Conservation (phyloP, 2,113 vertebrate species). For the Eclectus roratus region DNA sequence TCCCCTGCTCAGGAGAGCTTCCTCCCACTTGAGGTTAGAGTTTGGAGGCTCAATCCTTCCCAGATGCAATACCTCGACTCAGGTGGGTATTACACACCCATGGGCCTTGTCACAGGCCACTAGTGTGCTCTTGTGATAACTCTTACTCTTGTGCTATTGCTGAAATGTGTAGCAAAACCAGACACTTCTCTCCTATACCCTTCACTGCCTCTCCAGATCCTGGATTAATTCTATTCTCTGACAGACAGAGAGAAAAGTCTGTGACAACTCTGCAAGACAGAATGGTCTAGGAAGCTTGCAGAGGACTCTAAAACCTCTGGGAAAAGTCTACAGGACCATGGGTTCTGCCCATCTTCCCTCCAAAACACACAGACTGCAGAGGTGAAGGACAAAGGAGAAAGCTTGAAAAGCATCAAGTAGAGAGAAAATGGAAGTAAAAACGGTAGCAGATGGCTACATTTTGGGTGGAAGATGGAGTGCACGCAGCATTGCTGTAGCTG, state of each 20-base stretch:
- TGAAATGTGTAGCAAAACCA: accelerated
- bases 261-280: not conserved
- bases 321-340: not conserved
- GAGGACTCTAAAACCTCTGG: not conserved
- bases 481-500: not conserved
- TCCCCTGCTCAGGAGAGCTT: not conserved
- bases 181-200: not conserved
- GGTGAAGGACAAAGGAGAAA: not conserved
- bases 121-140: not conserved
- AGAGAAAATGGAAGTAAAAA: not conserved
- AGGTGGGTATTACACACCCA: not conserved
- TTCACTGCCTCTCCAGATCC: not conserved
- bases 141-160: not conserved
- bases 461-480: not conserved
- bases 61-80: not conserved
- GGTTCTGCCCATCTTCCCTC: not conserved
- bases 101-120: not conserved
- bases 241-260: not conserved
- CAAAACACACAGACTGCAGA: not conserved
- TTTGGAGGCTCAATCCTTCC: not conserved
- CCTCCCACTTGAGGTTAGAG: not conserved
- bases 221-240: not conserved
- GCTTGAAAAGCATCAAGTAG: not conserved
- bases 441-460: not conserved
- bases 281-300: not conserved